phyloP scores from a whole-genome alignment of 2,888 invertebrate species.

The Ormia ochracea region DNA sequence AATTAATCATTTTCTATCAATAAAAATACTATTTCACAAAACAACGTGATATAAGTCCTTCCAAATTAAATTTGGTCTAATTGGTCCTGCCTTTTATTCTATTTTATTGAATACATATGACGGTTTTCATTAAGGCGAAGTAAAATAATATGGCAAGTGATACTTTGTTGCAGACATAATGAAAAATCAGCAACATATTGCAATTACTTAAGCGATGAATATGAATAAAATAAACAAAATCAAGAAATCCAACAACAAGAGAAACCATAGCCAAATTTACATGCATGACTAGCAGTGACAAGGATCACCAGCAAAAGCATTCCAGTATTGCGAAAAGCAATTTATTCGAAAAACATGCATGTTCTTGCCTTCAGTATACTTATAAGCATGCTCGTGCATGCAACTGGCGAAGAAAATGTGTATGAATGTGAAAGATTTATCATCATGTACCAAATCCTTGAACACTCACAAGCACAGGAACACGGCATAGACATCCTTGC shows the following conservation, averaged over 20 bases:
- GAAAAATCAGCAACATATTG: constrained; percentile 52
- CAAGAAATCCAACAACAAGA: constrained; percentile 14
- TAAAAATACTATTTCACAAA: too few relatives aligned
- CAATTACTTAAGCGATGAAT: constrained; percentile 50
- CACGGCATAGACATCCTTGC: neutral
- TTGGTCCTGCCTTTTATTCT: neutral
- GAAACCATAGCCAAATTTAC: neutral
- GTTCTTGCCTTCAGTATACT: constrained; percentile 4
- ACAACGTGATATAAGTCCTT: too few relatives aligned
- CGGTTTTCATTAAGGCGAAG: constrained; percentile 5
- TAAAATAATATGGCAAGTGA: constrained; percentile 5
- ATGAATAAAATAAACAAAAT: neutral
- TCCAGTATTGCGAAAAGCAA: constrained; percentile 28
- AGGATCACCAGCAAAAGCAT: constrained; percentile 33
- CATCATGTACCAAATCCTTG: neutral
- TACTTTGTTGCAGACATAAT: constrained; percentile 45
- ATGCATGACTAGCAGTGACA: constrained; percentile 18
- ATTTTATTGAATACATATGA: neutral
- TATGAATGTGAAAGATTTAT: constrained; percentile 39
- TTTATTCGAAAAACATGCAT: constrained; percentile 12
- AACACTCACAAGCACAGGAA: neutral
- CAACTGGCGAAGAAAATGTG: neutral
- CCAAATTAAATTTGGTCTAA: neutral
- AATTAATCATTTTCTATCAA: too few relatives aligned
- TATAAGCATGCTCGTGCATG: neutral